phyloP scores from a whole-genome alignment of 1,140 invertebrate genomes.

The Trachymyrmex septentrionalis region DNA sequence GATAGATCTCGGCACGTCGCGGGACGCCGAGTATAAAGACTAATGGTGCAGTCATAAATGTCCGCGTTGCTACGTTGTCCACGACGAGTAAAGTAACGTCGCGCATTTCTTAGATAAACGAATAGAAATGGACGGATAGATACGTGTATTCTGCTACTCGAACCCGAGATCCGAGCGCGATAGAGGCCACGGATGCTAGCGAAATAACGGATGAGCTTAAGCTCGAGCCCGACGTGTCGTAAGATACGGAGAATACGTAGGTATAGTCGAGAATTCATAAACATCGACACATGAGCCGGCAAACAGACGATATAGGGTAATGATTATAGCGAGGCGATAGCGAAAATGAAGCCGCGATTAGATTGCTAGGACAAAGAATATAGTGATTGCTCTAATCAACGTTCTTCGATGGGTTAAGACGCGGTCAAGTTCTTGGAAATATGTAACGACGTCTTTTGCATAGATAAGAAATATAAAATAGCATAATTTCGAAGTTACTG shows the following conservation, averaged over 20 bases:
- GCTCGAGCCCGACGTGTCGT: not conserved
- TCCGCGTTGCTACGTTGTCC: constrained; percentile 32
- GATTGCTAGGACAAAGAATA: constrained; percentile 45
- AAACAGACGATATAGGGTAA: constrained; percentile 44
- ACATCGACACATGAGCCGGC: constrained; percentile 14
- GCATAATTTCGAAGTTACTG: not conserved
- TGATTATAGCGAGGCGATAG: constrained; percentile 18
- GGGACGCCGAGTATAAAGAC: constrained; percentile 46
- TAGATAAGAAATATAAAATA: constrained; percentile 9
- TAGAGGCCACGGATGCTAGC: constrained; percentile 31
- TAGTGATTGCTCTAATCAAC: constrained; percentile 35
- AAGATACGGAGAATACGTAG: not conserved
- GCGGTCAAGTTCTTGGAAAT: not conserved
- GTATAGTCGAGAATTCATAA: constrained; percentile 20
- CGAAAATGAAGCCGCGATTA: constrained; percentile 14
- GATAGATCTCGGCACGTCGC: constrained; percentile 43
- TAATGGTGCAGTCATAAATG: constrained; percentile 54
- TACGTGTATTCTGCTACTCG: constrained; percentile 48
- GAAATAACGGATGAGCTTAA: constrained; percentile 35
- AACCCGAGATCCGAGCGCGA: constrained; percentile 37
- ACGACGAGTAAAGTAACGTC: constrained; percentile 28
- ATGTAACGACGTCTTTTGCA: not conserved
- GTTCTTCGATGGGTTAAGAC: not conserved
- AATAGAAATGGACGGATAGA: constrained; percentile 47
- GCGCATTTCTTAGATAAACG: constrained; percentile 40